Evolutionary conservation across 1,140 invertebrate genomes (phyloP).

Genomic region (Trypoxylus dichotomus): DNA sequence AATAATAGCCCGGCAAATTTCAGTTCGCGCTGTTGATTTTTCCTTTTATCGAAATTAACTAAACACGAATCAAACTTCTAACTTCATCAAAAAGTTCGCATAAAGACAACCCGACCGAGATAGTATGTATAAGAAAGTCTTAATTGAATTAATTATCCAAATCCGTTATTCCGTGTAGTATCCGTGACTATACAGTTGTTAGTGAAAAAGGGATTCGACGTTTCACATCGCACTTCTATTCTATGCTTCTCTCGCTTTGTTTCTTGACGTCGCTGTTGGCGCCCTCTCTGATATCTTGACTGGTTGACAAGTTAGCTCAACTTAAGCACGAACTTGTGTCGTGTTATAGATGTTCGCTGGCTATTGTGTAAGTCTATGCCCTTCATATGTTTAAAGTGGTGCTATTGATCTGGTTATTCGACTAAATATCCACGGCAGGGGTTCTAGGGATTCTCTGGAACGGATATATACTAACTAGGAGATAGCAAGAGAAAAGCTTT

Average conservation of each 20-base stretch:
- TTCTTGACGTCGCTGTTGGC: neutral
- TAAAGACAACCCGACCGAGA: neutral
- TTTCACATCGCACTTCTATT: neutral
- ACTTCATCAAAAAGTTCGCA: neutral
- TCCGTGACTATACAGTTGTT: conserved; percentile 6
- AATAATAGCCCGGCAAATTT: neutral
- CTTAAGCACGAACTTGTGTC: neutral
- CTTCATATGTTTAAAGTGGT: too few relatives aligned
- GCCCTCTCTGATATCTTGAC: neutral
- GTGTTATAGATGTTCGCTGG: too few relatives aligned
- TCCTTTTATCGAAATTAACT: neutral
- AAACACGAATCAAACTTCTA: neutral
- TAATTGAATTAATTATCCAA: conserved; percentile 4
- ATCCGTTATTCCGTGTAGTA: neutral
- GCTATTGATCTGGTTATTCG: too few relatives aligned
- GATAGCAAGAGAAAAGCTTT: too few relatives aligned
- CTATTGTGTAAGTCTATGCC: too few relatives aligned
- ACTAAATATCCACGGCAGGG: too few relatives aligned
- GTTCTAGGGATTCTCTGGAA: too few relatives aligned
- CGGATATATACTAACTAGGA: too few relatives aligned
- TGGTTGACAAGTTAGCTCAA: neutral
- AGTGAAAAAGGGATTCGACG: neutral
- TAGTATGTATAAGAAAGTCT: neutral
- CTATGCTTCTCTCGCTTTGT: neutral
- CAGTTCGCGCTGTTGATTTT: neutral